These are phyloP conservation scores for Manis crassicaudata DNA, from an alignment of 2,797 vertebrate genomes.

Conservation along the genomic window DNA sequence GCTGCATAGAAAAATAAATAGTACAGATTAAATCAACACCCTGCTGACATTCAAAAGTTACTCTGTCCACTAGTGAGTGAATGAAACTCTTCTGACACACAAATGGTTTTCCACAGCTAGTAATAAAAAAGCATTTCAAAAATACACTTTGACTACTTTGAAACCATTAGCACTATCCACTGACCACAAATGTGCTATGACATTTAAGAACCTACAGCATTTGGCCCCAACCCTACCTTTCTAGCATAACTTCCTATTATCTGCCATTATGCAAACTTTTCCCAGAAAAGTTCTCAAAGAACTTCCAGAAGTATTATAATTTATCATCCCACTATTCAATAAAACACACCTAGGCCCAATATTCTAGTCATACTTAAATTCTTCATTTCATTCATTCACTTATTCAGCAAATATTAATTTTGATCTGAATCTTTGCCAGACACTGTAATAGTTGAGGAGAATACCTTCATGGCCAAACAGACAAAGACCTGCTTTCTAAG, in stretches of 20 bases:
- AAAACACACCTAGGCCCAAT: neutral
- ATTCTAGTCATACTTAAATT: neutral
- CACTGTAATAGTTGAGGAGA: neutral
- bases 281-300: neutral
- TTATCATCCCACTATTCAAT: neutral
- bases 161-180: neutral
- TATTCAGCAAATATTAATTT: slow-evolving; percentile 11
- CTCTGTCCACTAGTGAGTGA: neutral
- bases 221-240: neutral
- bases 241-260: neutral
- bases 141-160: neutral
- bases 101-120: neutral
- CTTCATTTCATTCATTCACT: neutral
- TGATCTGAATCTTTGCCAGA: neutral
- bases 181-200: neutral
- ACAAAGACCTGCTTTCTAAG: neutral
- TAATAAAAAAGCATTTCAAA: neutral
- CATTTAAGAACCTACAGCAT: neutral
- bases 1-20: slow-evolving; percentile 22
- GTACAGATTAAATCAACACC: neutral
- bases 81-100: neutral
- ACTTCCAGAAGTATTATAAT: neutral
- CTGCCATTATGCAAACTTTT: neutral
- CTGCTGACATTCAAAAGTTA: neutral
- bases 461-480: neutral